Evolutionary conservation across 2,797 vertebrate genomes (phyloP).

Genomic region (Enteromius anoplus): DNA sequence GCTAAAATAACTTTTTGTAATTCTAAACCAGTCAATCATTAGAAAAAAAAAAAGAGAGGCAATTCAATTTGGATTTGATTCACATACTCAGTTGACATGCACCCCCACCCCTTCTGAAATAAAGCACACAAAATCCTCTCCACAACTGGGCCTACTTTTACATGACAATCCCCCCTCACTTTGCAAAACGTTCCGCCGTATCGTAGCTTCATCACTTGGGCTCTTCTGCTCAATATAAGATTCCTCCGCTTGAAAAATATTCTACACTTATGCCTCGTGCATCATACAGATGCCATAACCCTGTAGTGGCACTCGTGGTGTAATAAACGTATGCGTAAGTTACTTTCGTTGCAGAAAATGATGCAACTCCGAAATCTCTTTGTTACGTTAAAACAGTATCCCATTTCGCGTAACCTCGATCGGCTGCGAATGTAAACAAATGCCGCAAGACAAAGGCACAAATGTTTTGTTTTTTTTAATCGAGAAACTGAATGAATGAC

Average conservation of each 20-base stretch:
- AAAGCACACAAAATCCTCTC: constrained; percentile 42
- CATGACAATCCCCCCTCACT: constrained; percentile 58
- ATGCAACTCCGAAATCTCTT: neutral
- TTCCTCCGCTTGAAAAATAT: constrained; percentile 75
- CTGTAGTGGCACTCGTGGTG: neutral
- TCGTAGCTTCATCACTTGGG: constrained; percentile 70
- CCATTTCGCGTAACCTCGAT: neutral
- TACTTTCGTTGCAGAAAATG: neutral
- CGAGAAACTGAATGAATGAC: neutral
- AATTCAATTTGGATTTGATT: neutral
- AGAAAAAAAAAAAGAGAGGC: neutral
- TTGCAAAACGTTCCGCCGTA: constrained; percentile 74
- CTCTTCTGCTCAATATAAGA: constrained; percentile 57
- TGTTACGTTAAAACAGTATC: neutral
- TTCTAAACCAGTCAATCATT: neutral
- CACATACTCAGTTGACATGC: constrained; percentile 17
- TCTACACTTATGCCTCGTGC: constrained; percentile 42
- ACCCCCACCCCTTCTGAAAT: constrained; percentile 16
- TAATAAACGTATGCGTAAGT: neutral
- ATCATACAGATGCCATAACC: constrained; percentile 26
- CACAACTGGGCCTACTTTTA: constrained; percentile 61
- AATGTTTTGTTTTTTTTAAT: neutral
- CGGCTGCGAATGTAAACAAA: constrained; percentile 26
- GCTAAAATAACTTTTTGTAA: neutral
- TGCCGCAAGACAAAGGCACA: neutral